These are phyloP conservation scores for Callionymus lyra DNA, from an alignment of 2,113 vertebrate species.

Conservation along the genomic window DNA sequence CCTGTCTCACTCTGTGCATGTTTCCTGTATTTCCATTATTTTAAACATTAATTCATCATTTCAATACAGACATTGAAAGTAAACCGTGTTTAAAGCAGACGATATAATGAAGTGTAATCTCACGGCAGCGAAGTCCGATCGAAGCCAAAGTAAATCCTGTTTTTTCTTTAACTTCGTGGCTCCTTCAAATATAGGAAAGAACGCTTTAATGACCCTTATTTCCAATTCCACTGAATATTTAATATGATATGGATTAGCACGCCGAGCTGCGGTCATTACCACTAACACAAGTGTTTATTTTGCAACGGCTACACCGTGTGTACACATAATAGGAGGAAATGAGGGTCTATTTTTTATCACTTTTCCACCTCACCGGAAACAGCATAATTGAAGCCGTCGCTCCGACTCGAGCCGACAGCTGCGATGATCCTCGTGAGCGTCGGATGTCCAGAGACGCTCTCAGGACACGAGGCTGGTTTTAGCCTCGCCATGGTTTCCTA, in stretches of 20 bases:
- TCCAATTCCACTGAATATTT: slow-evolving; percentile 19
- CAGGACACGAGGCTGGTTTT: slow-evolving; percentile 49
- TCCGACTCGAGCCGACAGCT: slow-evolving; percentile 51
- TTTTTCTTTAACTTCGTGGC: neutral
- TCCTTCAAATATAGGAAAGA: neutral
- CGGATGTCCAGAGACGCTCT: too few species aligned
- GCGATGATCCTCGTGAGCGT: slow-evolving; percentile 58
- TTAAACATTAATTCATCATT: too few species aligned
- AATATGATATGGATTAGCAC: slow-evolving; percentile 1
- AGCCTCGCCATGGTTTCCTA: slow-evolving; percentile 47
- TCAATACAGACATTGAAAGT: too few species aligned
- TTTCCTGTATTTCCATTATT: too few species aligned
- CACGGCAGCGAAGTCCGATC: too few species aligned
- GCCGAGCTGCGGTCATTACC: slow-evolving; percentile 33
- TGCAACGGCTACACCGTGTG: slow-evolving; percentile 43
- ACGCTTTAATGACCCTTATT: slow-evolving; percentile 27
- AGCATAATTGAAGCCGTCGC: slow-evolving; percentile 38
- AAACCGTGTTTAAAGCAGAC: too few species aligned
- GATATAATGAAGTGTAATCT: too few species aligned
- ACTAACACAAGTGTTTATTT: slow-evolving; percentile 40
- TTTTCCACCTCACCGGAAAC: slow-evolving; percentile 40
- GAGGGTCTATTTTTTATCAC: slow-evolving; percentile 53
- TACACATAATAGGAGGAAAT: slow-evolving; percentile 54
- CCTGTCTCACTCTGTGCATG: too few species aligned
- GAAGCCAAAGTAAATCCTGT: too few species aligned